Conservation (phyloP, 64 coral and sea anemone genomes). For the Cladopsammia gracilis region DNA sequence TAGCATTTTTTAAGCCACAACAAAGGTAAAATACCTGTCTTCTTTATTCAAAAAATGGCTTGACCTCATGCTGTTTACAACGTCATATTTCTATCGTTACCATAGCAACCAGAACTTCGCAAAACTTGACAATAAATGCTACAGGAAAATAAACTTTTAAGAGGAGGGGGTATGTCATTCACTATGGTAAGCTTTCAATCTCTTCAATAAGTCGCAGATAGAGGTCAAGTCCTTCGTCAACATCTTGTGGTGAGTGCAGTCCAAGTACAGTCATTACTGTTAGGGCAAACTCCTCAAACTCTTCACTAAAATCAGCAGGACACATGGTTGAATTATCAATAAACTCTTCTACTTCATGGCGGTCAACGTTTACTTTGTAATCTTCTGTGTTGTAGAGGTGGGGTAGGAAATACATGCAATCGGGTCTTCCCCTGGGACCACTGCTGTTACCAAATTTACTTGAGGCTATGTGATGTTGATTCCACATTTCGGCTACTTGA, state of each 20-base stretch:
- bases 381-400: slow-evolving; percentile 39
- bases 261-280: slow-evolving; percentile 38
- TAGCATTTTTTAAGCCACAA: no score
- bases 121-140: no score
- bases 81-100: no score
- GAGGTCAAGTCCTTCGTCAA: slow-evolving; percentile 28
- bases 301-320: slow-evolving; percentile 54
- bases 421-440: background rate
- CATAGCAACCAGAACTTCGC: no score
- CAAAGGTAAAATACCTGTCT: no score
- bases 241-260: slow-evolving; percentile 40
- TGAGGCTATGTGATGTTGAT: background rate
- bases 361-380: background rate
- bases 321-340: slow-evolving; percentile 56
- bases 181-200: background rate
- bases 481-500: background rate
- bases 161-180: no score
- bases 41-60: no score
- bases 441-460: background rate
- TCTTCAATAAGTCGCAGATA: slow-evolving; percentile 15
- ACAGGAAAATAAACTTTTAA: no score
- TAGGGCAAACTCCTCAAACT: slow-evolving; percentile 55
- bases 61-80: no score
- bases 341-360: slow-evolving; percentile 31
- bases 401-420: slow-evolving; percentile 55